A percentile compares a stretch with the other conserved stretches of the same genome.
Conservation (phyloP, 2,113 vertebrate genomes). For the Lycaon pictus region DNA sequence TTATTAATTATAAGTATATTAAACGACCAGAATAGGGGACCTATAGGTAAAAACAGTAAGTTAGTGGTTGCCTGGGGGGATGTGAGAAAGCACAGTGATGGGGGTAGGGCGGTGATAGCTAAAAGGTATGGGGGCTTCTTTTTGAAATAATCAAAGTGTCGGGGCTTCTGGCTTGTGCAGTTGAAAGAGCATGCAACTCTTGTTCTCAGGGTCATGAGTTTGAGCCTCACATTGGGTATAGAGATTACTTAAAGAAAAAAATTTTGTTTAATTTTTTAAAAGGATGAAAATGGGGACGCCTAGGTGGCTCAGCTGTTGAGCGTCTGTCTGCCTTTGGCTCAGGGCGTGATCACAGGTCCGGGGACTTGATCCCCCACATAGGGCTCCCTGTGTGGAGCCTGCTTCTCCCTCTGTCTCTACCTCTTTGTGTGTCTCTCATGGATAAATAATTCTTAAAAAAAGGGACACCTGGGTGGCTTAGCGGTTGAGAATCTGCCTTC, state of each 20-base stretch:
- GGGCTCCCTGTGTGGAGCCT: too few species aligned
- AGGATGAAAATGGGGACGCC: too few species aligned
- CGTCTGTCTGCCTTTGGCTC: too few species aligned
- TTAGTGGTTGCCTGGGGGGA: background rate
- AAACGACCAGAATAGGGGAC: background rate
- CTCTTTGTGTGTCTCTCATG: too few species aligned
- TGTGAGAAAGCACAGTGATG: background rate
- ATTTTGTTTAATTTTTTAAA: too few species aligned
- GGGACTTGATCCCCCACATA: too few species aligned
- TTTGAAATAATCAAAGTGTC: background rate
- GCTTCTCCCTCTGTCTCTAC: too few species aligned
- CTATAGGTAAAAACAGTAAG: background rate
- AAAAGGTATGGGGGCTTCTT: background rate
- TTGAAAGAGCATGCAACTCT: background rate
- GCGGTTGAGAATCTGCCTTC: too few species aligned
- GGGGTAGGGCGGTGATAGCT: background rate
- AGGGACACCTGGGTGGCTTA: too few species aligned
- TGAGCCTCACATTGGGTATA: background rate
- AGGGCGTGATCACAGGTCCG: too few species aligned
- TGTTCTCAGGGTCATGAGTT: background rate
- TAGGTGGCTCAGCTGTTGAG: too few species aligned
- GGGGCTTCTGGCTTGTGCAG: background rate
- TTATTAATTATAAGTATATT: background rate
- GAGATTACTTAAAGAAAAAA: background rate
- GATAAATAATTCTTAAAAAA: too few species aligned